A percentile compares a stretch with the other conserved stretches of the same genome.
phyloP scores from a whole-genome alignment of 2,113 vertebrate species.

The Merops nubicus region DNA sequence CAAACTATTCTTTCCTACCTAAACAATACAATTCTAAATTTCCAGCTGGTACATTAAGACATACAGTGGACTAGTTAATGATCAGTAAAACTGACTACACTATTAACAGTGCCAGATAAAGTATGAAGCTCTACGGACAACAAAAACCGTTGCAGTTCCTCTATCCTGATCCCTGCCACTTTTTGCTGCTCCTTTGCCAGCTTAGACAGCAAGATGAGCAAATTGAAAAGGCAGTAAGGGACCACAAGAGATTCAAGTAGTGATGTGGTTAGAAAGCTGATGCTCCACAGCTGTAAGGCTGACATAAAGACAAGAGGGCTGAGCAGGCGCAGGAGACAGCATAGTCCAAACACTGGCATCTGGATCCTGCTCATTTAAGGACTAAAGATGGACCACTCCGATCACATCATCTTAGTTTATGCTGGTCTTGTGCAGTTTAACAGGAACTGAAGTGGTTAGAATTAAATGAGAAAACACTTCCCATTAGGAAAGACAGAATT shows the following conservation, averaged over 20 bases:
- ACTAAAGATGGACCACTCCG: neutral
- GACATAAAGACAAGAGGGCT: neutral
- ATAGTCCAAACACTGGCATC: neutral
- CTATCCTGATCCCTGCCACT: neutral
- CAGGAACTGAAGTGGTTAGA: neutral
- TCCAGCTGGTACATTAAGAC: neutral
- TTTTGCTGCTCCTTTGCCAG: neutral
- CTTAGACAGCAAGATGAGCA: neutral
- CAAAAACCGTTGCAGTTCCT: neutral
- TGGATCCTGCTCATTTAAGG: neutral
- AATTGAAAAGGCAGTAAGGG: neutral
- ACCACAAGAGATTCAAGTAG: neutral
- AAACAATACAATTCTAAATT: neutral
- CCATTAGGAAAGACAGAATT: neutral
- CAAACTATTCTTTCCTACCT: neutral
- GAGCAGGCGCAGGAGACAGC: neutral
- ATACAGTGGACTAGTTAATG: neutral
- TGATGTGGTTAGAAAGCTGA: neutral
- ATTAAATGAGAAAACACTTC: neutral
- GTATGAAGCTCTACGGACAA: neutral
- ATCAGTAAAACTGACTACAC: neutral
- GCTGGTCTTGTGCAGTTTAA: too few species aligned
- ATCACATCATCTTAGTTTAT: too few species aligned
- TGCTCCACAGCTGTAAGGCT: neutral
- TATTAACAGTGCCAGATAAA: neutral